Conservation (phyloP, 2,113 vertebrate species). For the Toxotes jaculatrix region DNA sequence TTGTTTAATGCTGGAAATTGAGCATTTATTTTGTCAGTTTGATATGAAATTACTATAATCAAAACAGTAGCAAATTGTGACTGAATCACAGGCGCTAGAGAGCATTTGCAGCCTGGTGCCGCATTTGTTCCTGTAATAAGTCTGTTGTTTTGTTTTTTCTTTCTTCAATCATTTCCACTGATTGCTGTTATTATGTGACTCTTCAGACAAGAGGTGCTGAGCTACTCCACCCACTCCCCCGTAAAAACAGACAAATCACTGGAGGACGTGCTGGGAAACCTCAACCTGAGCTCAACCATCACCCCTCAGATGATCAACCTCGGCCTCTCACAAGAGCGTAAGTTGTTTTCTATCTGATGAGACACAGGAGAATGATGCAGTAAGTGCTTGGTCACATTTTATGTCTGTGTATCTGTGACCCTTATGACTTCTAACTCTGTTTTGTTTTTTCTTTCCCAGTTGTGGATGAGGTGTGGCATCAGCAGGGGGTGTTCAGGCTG, state of each 20-base stretch:
- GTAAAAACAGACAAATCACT: constrained; percentile 86
- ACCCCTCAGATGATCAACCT: constrained; percentile 86
- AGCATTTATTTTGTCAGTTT: constrained; percentile 16
- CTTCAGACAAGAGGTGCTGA: constrained; percentile 83
- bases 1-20: constrained; percentile 3
- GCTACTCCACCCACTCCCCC: constrained; percentile 80
- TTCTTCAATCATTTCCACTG: constrained; percentile 40
- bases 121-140: constrained; percentile 33
- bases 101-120: constrained; percentile 3
- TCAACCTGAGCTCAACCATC: constrained; percentile 88
- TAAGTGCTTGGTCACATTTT: not conserved
- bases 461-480: constrained; percentile 94
- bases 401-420: not conserved
- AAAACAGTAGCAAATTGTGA: constrained; percentile 26
- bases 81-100: constrained; percentile 15
- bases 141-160: constrained; percentile 21
- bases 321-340: constrained; percentile 89
- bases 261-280: constrained; percentile 91
- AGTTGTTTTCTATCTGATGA: constrained; percentile 51
- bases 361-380: not conserved
- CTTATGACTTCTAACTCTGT: not conserved
- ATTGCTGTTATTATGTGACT: constrained; percentile 63
- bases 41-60: constrained; percentile 31
- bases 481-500: constrained; percentile 92
- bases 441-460: constrained; percentile 78